phyloP scores from a whole-genome alignment of 1,140 invertebrate genomes.

The Drosophila pruinosa region DNA sequence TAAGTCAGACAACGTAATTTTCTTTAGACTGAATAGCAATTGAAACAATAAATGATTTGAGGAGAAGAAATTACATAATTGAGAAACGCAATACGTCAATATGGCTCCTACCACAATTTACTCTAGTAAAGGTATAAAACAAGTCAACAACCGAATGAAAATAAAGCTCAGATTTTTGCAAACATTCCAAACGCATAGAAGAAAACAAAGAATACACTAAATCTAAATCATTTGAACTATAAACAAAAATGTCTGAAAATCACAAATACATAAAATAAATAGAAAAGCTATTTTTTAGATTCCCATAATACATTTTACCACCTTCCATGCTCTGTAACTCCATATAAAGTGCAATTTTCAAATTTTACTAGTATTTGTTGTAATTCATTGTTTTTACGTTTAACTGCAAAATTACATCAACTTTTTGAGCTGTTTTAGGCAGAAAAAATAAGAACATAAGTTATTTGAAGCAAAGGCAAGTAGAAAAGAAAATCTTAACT shows the following conservation, averaged over 20 bases:
- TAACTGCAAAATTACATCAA: slow-evolving; percentile 42
- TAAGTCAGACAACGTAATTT: slow-evolving; percentile 49
- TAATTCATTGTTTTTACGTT: slow-evolving; percentile 40
- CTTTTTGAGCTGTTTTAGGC: slow-evolving; percentile 41
- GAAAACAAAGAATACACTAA: slow-evolving; percentile 19
- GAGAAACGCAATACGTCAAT: slow-evolving; percentile 28
- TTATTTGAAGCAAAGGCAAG: slow-evolving; percentile 42
- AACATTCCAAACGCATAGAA: slow-evolving; percentile 54
- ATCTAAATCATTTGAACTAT: slow-evolving; percentile 15
- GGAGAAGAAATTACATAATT: slow-evolving; percentile 39
- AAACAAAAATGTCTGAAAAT: slow-evolving; percentile 18
- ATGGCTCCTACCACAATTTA: background rate
- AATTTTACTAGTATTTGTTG: slow-evolving; percentile 30
- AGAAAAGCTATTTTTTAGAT: background rate
- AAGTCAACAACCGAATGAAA: background rate
- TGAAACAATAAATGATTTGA: slow-evolving; percentile 42
- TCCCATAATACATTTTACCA: slow-evolving; percentile 8
- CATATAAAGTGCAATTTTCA: slow-evolving; percentile 65
- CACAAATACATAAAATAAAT: slow-evolving; percentile 29
- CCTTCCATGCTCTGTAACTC: slow-evolving; percentile 24
- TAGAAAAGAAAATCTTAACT: slow-evolving; percentile 13
- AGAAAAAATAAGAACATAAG: slow-evolving; percentile 56
- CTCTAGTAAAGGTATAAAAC: background rate
- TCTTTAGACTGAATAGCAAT: slow-evolving; percentile 68
- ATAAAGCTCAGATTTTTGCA: slow-evolving; percentile 34